Conservation (phyloP, 2,888 invertebrate species). For the Thymelicus lineola region DNA sequence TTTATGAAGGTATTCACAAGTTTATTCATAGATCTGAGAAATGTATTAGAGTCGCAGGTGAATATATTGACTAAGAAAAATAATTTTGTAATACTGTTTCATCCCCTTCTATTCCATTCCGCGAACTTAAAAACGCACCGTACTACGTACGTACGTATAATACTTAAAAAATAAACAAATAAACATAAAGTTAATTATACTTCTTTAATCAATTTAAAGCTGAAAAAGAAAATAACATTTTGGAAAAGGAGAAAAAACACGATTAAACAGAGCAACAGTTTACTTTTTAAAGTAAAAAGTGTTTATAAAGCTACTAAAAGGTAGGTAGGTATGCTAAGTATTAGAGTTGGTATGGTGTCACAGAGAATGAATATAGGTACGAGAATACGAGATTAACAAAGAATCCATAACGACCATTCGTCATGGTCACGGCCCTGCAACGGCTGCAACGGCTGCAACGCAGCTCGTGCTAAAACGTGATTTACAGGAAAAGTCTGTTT, state of each 20-base stretch:
- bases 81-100: background rate
- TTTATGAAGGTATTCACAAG: background rate
- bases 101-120: background rate
- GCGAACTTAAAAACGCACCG: background rate
- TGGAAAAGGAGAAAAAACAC: no score
- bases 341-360: background rate
- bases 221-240: no score
- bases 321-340: no score
- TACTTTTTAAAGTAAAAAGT: no score
- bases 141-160: no score
- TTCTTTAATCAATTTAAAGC: no score
- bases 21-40: background rate
- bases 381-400: background rate
- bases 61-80: background rate
- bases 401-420: constrained; percentile 24
- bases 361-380: background rate
- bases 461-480: constrained; percentile 10
- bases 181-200: no score
- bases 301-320: no score
- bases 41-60: background rate
- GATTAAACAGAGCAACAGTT: no score
- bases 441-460: background rate
- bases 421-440: constrained; percentile 27
- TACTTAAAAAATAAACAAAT: no score
- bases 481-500: constrained; percentile 20